phyloP scores from a whole-genome alignment of 2,113 vertebrate species.

The Lycocorax pyrrhopterus region DNA sequence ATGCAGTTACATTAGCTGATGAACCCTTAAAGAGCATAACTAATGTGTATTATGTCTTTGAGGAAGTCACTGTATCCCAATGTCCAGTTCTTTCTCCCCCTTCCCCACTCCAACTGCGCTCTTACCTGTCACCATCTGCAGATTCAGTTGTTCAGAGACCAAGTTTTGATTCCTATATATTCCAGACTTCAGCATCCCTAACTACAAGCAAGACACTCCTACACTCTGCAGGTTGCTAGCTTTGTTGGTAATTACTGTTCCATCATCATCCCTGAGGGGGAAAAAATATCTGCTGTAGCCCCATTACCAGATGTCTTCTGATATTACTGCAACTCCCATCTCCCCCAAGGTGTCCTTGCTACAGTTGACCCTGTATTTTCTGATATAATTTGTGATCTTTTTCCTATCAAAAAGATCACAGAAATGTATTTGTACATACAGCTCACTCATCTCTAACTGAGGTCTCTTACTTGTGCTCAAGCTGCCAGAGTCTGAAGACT shows the following conservation, averaged over 20 bases:
- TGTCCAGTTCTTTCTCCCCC: background rate
- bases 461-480: background rate
- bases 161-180: background rate
- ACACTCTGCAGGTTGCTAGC: background rate
- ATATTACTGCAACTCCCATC: background rate
- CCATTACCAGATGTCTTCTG: conserved; percentile 37
- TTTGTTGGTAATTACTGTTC: conserved; percentile 16
- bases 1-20: background rate
- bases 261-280: background rate
- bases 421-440: background rate
- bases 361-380: conserved; percentile 21
- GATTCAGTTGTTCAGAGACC: background rate
- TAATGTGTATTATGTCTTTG: background rate
- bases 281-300: background rate
- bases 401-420: conserved; percentile 13
- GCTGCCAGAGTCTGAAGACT: background rate
- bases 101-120: background rate
- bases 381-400: conserved; percentile 25
- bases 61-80: background rate
- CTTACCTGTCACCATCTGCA: background rate
- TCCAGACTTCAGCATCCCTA: background rate
- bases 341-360: background rate
- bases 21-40: background rate
- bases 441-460: background rate
- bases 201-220: background rate